These are phyloP conservation scores for Drosophila bunnanda DNA, from an alignment of 2,888 invertebrate species.

Conservation along the genomic window DNA sequence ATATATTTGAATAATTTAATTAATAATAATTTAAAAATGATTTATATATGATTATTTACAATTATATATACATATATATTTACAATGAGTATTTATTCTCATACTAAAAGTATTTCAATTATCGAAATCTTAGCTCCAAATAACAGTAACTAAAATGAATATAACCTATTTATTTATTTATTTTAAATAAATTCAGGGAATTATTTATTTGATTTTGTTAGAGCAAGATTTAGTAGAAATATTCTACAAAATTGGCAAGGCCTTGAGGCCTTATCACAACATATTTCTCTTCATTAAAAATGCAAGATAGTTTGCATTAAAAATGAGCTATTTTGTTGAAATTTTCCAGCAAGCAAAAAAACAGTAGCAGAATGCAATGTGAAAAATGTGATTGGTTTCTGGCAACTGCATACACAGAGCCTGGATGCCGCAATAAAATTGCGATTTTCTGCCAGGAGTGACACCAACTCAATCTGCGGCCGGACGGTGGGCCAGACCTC, in stretches of 20 bases:
- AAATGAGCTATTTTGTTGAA: constrained; percentile 16
- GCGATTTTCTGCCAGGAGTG: constrained; percentile 52
- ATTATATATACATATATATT: too few relatives aligned
- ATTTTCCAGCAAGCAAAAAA: constrained; percentile 23
- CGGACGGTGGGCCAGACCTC: constrained; percentile 27
- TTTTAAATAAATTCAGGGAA: not conserved
- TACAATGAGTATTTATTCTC: too few relatives aligned
- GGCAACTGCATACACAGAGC: not conserved
- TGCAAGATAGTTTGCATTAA: constrained; percentile 12
- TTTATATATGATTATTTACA: too few relatives aligned
- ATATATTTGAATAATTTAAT: not conserved
- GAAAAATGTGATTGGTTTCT: constrained; percentile 23
- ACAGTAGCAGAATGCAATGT: constrained; percentile 33
- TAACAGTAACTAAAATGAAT: not conserved
- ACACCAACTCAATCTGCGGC: constrained; percentile 74
- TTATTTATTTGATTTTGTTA: not conserved
- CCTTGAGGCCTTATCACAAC: not conserved
- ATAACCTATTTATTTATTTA: not conserved
- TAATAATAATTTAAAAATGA: not conserved
- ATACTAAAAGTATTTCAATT: too few relatives aligned
- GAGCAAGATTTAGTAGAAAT: not conserved
- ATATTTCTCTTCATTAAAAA: constrained; percentile 1
- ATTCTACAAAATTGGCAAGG: not conserved
- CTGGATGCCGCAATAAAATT: constrained; percentile 19
- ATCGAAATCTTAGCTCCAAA: not conserved